These are phyloP conservation scores for Hyposoter didymator DNA, from an alignment of 2,888 invertebrate genomes.

Conservation along the genomic window DNA sequence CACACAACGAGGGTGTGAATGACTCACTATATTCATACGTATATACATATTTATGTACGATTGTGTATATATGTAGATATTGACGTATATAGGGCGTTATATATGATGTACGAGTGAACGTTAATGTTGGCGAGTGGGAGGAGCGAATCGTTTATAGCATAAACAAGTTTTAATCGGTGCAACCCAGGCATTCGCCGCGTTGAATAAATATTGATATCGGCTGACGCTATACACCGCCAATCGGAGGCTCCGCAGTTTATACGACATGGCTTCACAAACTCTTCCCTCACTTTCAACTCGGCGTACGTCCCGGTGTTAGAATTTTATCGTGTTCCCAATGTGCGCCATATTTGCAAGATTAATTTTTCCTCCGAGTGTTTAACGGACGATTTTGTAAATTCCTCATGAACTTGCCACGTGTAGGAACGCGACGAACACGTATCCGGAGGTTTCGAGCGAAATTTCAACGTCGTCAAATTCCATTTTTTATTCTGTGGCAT, in stretches of 20 bases:
- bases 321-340: slow-evolving; percentile 30
- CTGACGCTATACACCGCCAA: slow-evolving; percentile 78
- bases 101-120: slow-evolving; percentile 59
- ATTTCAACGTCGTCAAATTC: not conserved
- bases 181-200: slow-evolving; percentile 78
- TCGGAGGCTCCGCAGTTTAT: slow-evolving; percentile 76
- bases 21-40: slow-evolving; percentile 35
- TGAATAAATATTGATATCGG: slow-evolving; percentile 83
- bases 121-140: slow-evolving; percentile 76
- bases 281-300: slow-evolving; percentile 56
- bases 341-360: slow-evolving; percentile 23
- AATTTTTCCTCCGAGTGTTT: slow-evolving; percentile 4
- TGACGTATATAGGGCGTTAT: slow-evolving; percentile 31
- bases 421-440: not conserved
- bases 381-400: not conserved
- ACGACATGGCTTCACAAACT: slow-evolving; percentile 73
- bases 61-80: slow-evolving; percentile 15
- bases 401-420: not conserved
- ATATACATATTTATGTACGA: slow-evolving; percentile 13
- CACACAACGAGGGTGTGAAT: slow-evolving; percentile 56
- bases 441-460: not conserved
- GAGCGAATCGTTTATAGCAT: slow-evolving; percentile 80
- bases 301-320: not conserved
- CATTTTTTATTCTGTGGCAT: not conserved
- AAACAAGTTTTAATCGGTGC: slow-evolving; percentile 82